A percentile compares a stretch with the other conserved stretches of the same genome.
phyloP scores from a whole-genome alignment of 2,888 invertebrate genomes.

The Chromoteleia sp. region DNA sequence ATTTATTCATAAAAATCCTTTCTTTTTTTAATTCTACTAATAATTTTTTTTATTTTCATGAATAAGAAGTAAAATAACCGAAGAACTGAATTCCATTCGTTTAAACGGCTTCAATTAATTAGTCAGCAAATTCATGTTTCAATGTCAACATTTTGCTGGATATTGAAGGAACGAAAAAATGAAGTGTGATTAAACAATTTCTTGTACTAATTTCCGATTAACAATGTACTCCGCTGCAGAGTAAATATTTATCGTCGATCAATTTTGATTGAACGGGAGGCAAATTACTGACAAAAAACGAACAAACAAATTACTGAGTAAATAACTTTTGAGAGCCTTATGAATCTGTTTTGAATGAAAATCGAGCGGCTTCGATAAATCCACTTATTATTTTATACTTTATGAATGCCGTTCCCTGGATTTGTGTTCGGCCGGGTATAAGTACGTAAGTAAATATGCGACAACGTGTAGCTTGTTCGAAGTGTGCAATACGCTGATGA shows the following conservation, averaged over 20 bases:
- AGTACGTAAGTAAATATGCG: slow-evolving; percentile 38
- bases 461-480: slow-evolving; percentile 12
- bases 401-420: slow-evolving; percentile 21
- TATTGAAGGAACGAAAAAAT: no score
- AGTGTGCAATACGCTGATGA: slow-evolving; percentile 23
- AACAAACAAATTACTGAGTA: slow-evolving; percentile 5
- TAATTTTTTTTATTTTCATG: no score
- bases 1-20: no score
- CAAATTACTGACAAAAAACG: slow-evolving; percentile 8
- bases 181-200: no score
- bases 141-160: no score
- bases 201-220: no score
- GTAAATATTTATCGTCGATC: neutral
- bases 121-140: no score
- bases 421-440: slow-evolving; percentile 29
- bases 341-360: neutral
- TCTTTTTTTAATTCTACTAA: no score
- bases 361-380: slow-evolving; percentile 10
- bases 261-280: neutral
- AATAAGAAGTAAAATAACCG: no score
- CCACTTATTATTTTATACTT: slow-evolving; percentile 34
- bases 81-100: no score
- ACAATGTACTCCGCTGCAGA: no score
- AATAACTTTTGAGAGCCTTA: neutral
- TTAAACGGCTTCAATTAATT: no score